Percentiles rank a stretch among this genome's conserved stretches.
phyloP scores from a whole-genome alignment of 2,888 invertebrate genomes.

The Lithodes maja region DNA sequence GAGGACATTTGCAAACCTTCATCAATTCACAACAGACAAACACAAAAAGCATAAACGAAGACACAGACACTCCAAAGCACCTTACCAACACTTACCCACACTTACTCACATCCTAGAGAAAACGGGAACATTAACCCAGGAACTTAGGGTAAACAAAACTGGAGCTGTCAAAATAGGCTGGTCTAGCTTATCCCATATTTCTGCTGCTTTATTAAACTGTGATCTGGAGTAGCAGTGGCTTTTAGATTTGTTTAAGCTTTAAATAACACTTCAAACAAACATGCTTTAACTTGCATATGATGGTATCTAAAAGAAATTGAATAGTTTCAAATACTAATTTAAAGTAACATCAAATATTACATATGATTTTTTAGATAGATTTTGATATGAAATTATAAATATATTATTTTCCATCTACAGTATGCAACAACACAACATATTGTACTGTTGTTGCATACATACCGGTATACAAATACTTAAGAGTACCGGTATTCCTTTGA shows the following conservation, averaged over 20 bases:
- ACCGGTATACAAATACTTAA: too few relatives aligned
- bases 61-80: not conserved
- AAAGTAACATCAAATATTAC: too few relatives aligned
- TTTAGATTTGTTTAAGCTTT: slow-evolving; percentile 15
- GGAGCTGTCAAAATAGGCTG: slow-evolving; percentile 47
- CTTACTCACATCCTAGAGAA: not conserved
- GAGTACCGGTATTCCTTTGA: too few relatives aligned
- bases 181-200: slow-evolving; percentile 68
- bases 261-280: not conserved
- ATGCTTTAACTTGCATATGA: slow-evolving; percentile 2
- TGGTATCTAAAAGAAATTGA: not conserved
- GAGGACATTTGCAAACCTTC: not conserved
- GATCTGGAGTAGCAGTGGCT: slow-evolving; percentile 63
- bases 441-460: too few relatives aligned
- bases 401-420: too few relatives aligned
- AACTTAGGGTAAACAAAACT: slow-evolving; percentile 32
- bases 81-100: not conserved
- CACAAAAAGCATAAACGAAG: not conserved
- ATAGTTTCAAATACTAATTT: too few relatives aligned
- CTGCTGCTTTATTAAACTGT: slow-evolving; percentile 62
- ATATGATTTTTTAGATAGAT: too few relatives aligned
- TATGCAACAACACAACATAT: too few relatives aligned
- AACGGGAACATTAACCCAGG: not conserved
- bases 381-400: too few relatives aligned
- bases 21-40: not conserved